Conservation (phyloP, 1,140 invertebrate genomes). For the Drosophila kurseongensis region DNA sequence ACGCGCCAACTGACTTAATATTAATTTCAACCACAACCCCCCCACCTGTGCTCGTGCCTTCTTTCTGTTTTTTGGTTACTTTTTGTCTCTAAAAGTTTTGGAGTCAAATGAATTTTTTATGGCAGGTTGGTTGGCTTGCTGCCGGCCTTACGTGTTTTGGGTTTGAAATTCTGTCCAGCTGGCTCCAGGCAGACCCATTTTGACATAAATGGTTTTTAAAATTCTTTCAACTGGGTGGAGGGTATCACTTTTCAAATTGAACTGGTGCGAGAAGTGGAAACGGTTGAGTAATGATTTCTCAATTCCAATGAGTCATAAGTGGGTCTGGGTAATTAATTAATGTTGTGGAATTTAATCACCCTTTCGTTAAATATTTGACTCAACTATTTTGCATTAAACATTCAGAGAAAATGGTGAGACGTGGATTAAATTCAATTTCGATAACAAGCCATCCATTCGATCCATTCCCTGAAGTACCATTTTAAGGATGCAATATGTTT, state of each 20-base stretch:
- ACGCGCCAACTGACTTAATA: conserved; percentile 81
- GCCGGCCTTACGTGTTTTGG: conserved; percentile 48
- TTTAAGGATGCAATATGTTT: conserved; percentile 1
- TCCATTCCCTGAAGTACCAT: neutral
- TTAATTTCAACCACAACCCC: conserved; percentile 56
- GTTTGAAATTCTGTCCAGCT: conserved; percentile 16
- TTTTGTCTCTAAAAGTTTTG: conserved; percentile 67
- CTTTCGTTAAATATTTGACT: neutral
- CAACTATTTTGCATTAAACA: too few species aligned
- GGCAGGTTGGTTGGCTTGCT: conserved; percentile 41
- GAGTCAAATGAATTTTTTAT: conserved; percentile 83
- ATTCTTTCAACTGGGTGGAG: conserved; percentile 52
- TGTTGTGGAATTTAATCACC: conserved; percentile 5
- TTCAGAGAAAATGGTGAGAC: too few species aligned
- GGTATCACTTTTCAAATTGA: conserved; percentile 68
- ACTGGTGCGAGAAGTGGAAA: conserved; percentile 14
- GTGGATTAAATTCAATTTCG: neutral
- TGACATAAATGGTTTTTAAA: conserved; percentile 73
- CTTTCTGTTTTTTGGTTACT: conserved; percentile 17
- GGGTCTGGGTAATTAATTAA: neutral
- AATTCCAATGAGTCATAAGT: too few species aligned
- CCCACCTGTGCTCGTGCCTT: conserved; percentile 11
- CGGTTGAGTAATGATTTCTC: too few species aligned
- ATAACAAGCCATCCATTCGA: conserved; percentile 5
- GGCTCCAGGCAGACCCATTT: conserved; percentile 15